Evolutionary conservation across 2,888 invertebrate genomes (phyloP).

Genomic region (Andrena praecox): DNA sequence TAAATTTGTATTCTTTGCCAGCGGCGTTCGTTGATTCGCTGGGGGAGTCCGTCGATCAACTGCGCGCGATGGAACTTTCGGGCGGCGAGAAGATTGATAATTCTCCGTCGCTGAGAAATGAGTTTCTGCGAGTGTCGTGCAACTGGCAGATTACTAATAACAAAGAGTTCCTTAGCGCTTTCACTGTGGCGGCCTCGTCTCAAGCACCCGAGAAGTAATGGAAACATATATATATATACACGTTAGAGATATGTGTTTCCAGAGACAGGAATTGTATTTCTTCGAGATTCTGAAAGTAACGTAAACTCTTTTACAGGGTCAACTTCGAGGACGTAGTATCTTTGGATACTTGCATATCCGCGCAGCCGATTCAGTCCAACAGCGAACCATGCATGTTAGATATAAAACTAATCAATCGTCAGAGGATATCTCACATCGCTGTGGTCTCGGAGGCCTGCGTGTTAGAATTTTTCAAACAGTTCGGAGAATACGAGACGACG

Average conservation of each 20-base stretch:
- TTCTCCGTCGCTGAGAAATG: conserved; percentile 11
- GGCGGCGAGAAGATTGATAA: conserved; percentile 15
- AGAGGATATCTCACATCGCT: conserved; percentile 80
- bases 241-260: conserved; percentile 2
- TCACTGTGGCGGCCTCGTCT: conserved; percentile 68
- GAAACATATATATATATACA: not conserved
- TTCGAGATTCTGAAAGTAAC: conserved; percentile 10
- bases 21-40: not conserved
- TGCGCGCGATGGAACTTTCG: conserved; percentile 40
- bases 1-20: not conserved
- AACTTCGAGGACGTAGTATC: conserved; percentile 81
- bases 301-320: conserved; percentile 73
- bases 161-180: conserved; percentile 72
- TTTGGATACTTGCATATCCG: conserved; percentile 79
- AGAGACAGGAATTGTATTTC: not conserved
- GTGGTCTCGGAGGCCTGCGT: conserved; percentile 84
- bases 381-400: conserved; percentile 77
- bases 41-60: not conserved
- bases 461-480: conserved; percentile 85
- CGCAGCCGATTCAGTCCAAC: conserved; percentile 71
- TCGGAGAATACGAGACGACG: conserved; percentile 84
- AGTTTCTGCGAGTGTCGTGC: conserved; percentile 67
- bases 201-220: conserved; percentile 72
- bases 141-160: conserved; percentile 77
- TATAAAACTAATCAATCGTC: conserved; percentile 77